Conservation (phyloP, 2,797 vertebrate species). For the Champsocephalus gunnari region DNA sequence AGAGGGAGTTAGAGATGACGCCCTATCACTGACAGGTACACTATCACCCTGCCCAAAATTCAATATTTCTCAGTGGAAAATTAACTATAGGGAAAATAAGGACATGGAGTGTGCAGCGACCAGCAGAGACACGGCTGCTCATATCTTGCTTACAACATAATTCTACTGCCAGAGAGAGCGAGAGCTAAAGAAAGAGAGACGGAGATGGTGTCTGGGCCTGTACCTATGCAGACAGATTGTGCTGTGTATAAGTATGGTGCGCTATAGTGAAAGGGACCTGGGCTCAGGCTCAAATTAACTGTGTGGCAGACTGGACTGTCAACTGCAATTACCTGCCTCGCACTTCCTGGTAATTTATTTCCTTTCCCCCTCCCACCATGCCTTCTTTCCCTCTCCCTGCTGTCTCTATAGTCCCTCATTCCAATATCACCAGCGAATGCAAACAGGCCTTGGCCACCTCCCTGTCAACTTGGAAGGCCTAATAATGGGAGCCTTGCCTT, state of each 20-base stretch:
- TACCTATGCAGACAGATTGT: conserved; percentile 80
- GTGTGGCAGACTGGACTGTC: conserved; percentile 91
- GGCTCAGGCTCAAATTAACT: conserved; percentile 96
- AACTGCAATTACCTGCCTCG: conserved; percentile 92
- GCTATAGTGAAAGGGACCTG: conserved; percentile 88
- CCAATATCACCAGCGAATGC: conserved; percentile 77
- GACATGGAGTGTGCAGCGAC: conserved; percentile 82
- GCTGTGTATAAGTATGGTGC: conserved; percentile 89
- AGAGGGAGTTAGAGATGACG: conserved; percentile 93
- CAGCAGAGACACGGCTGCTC: conserved; percentile 90
- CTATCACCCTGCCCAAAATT: conserved; percentile 91
- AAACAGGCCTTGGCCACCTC: conserved; percentile 77
- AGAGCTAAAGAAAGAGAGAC: conserved; percentile 32
- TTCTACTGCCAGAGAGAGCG: conserved; percentile 63
- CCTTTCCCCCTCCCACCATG: conserved; percentile 70
- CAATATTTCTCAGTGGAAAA: conserved; percentile 81
- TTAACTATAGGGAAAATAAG: conserved; percentile 82
- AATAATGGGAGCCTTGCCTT: conserved; percentile 80
- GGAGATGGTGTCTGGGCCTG: conserved; percentile 69
- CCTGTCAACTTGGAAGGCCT: conserved; percentile 77
- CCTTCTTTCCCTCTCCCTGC: conserved; percentile 56
- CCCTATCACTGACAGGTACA: conserved; percentile 96
- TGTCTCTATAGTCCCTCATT: conserved; percentile 57
- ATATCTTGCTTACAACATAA: conserved; percentile 96
- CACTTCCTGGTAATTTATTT: conserved; percentile 86